phyloP scores from a whole-genome alignment of 2,888 invertebrate genomes.

The Yponomeuta plumbellus region DNA sequence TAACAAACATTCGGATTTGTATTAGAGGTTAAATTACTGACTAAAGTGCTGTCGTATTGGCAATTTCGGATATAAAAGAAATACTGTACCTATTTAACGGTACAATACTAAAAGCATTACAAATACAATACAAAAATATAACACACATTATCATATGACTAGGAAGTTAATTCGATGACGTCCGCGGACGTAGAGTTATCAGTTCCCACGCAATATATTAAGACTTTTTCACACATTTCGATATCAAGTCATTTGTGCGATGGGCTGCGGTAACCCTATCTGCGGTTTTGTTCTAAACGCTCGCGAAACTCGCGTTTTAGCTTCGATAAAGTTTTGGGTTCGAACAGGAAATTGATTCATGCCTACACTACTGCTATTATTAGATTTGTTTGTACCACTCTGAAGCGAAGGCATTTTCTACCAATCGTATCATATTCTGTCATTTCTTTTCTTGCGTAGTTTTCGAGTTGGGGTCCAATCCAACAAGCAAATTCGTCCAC shows the following conservation, averaged over 20 bases:
- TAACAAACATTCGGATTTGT: too few species aligned
- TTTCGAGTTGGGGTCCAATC: too few species aligned
- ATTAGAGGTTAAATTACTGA: too few species aligned
- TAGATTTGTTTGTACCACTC: background rate
- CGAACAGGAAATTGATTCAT: background rate
- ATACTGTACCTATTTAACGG: too few species aligned
- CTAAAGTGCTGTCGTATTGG: too few species aligned
- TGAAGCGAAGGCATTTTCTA: background rate
- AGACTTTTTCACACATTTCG: background rate
- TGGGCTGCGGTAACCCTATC: background rate
- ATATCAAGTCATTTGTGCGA: background rate
- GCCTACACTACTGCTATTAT: background rate
- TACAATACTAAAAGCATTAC: too few species aligned
- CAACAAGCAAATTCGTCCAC: too few species aligned
- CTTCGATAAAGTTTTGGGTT: background rate
- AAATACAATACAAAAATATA: too few species aligned
- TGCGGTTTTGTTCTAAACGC: background rate
- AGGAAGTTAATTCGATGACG: too few species aligned
- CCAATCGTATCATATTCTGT: background rate
- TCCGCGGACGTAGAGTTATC: too few species aligned
- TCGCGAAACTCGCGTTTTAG: background rate
- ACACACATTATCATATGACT: too few species aligned
- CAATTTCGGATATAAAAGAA: too few species aligned
- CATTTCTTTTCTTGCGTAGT: background rate
- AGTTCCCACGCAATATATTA: background rate